Conservation (phyloP, 92 coral and sea anemone genomes). For the Virgularia gustaviana region DNA sequence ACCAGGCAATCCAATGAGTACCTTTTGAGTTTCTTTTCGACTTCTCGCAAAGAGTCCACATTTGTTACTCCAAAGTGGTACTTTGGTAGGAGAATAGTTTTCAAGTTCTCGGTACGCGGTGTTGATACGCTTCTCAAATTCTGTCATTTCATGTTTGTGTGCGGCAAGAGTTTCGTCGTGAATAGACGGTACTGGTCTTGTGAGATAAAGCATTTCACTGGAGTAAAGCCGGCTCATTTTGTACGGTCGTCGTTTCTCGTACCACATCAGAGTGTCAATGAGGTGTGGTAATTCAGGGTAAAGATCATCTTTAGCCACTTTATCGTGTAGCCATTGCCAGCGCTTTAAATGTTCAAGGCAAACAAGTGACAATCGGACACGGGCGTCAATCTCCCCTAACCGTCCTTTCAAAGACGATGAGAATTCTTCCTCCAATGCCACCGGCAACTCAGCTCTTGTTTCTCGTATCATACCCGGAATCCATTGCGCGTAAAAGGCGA, state of each 20-base stretch:
- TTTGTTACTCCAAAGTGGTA: conserved; percentile 75
- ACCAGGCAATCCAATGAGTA: conserved; percentile 72
- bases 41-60: conserved; percentile 79
- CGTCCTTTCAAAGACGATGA: conserved; percentile 70
- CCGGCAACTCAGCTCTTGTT: conserved; percentile 67
- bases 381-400: conserved; percentile 28
- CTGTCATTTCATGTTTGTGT: conserved; percentile 69
- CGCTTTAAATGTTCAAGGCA: conserved; percentile 61
- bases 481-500: conserved; percentile 75
- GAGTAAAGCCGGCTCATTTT: conserved; percentile 62
- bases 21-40: conserved; percentile 78
- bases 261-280: conserved; percentile 70
- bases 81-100: conserved; percentile 59
- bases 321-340: conserved; percentile 75
- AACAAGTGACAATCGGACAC: conserved; percentile 49
- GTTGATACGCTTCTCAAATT: conserved; percentile 60
- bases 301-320: conserved; percentile 64
- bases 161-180: conserved; percentile 69
- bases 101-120: conserved; percentile 58
- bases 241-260: conserved; percentile 76
- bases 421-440: conserved; percentile 83
- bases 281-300: conserved; percentile 72
- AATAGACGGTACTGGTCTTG: conserved; percentile 53
- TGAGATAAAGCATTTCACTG: conserved; percentile 72
- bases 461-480: conserved; percentile 69